Evolutionary conservation across 2,888 invertebrate genomes (phyloP), one percentile per base, ranked within the genome.

Genomic region (Lithophane socia): DNA sequence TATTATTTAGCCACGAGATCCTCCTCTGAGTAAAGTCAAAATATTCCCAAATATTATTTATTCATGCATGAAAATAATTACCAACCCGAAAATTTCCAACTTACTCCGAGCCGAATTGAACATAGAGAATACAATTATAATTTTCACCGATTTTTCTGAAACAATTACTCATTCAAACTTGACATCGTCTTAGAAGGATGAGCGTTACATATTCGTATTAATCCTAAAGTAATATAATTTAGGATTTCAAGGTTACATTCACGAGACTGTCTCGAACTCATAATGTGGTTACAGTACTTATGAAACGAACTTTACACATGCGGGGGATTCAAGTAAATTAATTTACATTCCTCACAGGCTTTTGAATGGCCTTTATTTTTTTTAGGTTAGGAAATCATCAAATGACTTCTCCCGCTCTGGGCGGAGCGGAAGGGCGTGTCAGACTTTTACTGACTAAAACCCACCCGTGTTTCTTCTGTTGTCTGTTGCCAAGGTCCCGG

Each of bases 111-210:
- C 64, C 21, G 21, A 52, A 79, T 54, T 24, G 47, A 47, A 54
- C 69, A 13, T 65, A 82, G 65, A 70, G 65, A 81, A 80, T 12
- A 66, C 42, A 82, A 69, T 80, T 76, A 69, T 47, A 70, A 82
- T 80, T 56, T 29, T 63, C 42, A 56, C 49, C 29, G 9, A 67
- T 81, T 81, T 81, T 68, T 77, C 78, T 58, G 12, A 67, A 82
- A 82, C 72, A 82, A 82, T 80, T 82, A 80, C 52, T 80, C 61
- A 80, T 63, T 56, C 60, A 4, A 47, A 82, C 47, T 82, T 82
- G 68, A 68, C 68, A 58, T 69, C 1, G 24, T 82, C 49, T 58
- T 37, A 16, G 49, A 24, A 52, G 63, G 68, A 82, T 63, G 24
- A 64, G 82, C 49, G 13, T 58, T 44, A 65, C 49, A 74, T 61